These are phyloP conservation scores for Brachionus paranguensis DNA, from an alignment of 1,140 invertebrate species.

Conservation along the genomic window DNA sequence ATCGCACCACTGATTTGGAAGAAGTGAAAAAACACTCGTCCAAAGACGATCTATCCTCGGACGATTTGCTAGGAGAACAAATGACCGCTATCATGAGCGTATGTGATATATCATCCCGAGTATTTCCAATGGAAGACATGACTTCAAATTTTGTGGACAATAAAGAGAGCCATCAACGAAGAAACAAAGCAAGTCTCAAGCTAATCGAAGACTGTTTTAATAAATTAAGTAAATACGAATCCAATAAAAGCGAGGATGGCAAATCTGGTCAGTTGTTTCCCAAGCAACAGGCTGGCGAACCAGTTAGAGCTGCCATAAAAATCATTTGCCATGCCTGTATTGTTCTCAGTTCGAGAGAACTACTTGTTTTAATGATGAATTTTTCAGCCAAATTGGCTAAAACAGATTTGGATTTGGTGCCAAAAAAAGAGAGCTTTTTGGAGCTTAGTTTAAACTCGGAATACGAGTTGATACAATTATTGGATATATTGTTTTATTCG, in stretches of 20 bases:
- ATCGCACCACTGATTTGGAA: not conserved
- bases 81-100: not conserved
- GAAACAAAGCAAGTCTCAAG: not conserved
- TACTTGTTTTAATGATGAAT: not conserved
- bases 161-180: not conserved
- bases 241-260: not conserved
- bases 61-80: not conserved
- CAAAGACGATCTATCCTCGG: not conserved
- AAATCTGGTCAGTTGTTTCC: not conserved
- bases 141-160: not conserved
- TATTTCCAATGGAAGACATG: conserved; percentile 24
- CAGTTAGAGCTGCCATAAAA: not conserved
- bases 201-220: not conserved
- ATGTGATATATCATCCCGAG: not conserved
- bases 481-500: not conserved
- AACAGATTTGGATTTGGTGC: not conserved
- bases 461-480: not conserved
- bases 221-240: not conserved
- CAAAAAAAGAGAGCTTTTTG: not conserved
- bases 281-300: not conserved
- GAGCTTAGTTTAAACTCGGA: not conserved
- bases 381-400: not conserved
- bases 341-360: not conserved
- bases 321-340: not conserved
- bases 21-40: not conserved